Evolutionary conservation across 2,888 invertebrate species (phyloP), one percentile per base, ranked within the genome.

Genomic region (Chironomus tentans): DNA sequence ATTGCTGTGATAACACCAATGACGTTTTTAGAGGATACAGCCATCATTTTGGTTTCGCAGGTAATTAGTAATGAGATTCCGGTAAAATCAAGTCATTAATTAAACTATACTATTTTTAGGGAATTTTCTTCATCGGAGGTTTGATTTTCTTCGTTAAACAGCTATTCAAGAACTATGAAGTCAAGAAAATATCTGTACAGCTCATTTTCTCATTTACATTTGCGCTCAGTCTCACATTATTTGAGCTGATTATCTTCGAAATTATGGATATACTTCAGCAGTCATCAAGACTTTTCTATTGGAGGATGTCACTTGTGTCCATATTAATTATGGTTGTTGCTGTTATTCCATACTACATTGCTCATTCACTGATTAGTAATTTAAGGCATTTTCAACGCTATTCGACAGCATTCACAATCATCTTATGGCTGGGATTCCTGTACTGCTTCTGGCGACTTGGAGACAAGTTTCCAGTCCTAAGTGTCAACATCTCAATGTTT

Each of bases 361-460:
- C 94, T 47, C 97, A 96, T 83, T 97, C 94, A 83, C 92, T 95
- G 79, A 91, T 98, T 80, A 92, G 92, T 82, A 97, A 96, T 85
- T 88, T 97, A 78, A 87, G 91, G 81, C 91, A 92, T 85, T 90
- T 90, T 79, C 87, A 88, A 79, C 90, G 90, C 80, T 88, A 92
- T 83, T 90, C 93, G 79, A 87, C 90, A 79, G 91, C 93, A 21
- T 84, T 97, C 77, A 95, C 97, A 2, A 84, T 93, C 77, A 83
- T 92, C 72, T 90, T 92, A 0, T 99, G 98, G 94, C 88, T 95
- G 78, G 88, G 92, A 76, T 98, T 97, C 82, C 87, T 99, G 24
- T 95, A 97, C 81, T 91, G 97, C 81, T 97, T 99, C 82, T 99
- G 99, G 99, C 97, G 98, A 85, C 89, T 99, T 77, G 99, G 99